These are phyloP conservation scores for Loriculus beryllinus DNA, from an alignment of 2,797 vertebrate species.

Conservation along the genomic window DNA sequence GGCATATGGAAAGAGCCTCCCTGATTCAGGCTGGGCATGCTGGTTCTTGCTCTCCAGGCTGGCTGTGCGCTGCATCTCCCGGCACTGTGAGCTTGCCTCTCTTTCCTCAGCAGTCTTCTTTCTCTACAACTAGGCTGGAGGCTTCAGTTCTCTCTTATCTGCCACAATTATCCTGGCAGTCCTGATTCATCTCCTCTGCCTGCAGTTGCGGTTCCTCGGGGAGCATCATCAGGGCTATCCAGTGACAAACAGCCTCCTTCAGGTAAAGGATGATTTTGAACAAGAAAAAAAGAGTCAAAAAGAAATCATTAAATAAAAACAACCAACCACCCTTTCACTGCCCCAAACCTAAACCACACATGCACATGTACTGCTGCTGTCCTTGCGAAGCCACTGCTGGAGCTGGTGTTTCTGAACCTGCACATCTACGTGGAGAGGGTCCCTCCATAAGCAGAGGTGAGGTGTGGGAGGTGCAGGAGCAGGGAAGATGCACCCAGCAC, in stretches of 20 bases:
- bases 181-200: background rate
- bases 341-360: background rate
- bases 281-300: background rate
- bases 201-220: background rate
- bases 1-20: background rate
- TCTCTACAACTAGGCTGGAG: background rate
- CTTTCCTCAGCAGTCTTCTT: background rate
- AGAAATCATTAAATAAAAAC: background rate
- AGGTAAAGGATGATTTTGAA: background rate
- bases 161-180: background rate
- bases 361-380: background rate
- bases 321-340: background rate
- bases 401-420: background rate
- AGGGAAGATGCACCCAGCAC: background rate
- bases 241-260: background rate
- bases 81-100: background rate
- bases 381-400: background rate
- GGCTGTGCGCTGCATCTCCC: background rate
- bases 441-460: background rate
- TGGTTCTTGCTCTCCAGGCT: background rate
- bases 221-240: background rate
- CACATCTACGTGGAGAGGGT: accelerated
- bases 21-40: background rate
- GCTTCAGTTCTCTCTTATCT: background rate
- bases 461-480: background rate